Conservation (phyloP, 2,888 invertebrate species). For the Caenorhabditis doughertyi region DNA sequence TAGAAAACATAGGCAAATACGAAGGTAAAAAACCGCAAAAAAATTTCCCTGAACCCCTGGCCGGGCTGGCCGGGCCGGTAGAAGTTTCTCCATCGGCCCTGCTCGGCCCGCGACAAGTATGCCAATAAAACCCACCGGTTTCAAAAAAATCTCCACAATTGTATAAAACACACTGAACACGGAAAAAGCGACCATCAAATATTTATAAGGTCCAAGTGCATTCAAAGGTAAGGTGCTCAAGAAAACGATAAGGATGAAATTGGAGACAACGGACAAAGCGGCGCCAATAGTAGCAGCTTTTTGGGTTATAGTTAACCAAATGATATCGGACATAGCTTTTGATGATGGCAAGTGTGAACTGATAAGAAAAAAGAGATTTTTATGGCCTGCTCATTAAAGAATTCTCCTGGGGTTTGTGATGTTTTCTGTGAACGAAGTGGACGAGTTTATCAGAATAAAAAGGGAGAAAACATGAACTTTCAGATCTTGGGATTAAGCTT, state of each 20-base stretch:
- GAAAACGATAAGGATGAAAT: slow-evolving; percentile 10
- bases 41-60: too few relatives aligned
- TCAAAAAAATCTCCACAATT: slow-evolving; percentile 18
- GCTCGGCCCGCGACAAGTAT: neutral
- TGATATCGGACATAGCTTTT: slow-evolving; percentile 18
- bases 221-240: slow-evolving; percentile 17
- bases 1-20: too few relatives aligned
- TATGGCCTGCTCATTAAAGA: too few relatives aligned
- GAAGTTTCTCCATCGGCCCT: too few relatives aligned
- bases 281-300: neutral
- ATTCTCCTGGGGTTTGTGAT: too few relatives aligned
- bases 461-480: neutral
- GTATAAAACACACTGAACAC: slow-evolving; percentile 53
- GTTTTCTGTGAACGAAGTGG: too few relatives aligned
- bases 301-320: slow-evolving; percentile 5
- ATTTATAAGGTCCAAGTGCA: slow-evolving; percentile 33
- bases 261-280: neutral
- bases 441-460: neutral
- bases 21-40: too few relatives aligned
- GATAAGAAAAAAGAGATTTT: too few relatives aligned
- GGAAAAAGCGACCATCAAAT: slow-evolving; percentile 40
- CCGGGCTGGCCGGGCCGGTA: too few relatives aligned
- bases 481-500: neutral
- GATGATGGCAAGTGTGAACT: too few relatives aligned
- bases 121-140: slow-evolving; percentile 21